A percentile compares a stretch with the other conserved stretches of the same genome.
These are phyloP conservation scores for Rhinophrynus dorsalis DNA, from an alignment of 2,797 vertebrate genomes.

Conservation along the genomic window DNA sequence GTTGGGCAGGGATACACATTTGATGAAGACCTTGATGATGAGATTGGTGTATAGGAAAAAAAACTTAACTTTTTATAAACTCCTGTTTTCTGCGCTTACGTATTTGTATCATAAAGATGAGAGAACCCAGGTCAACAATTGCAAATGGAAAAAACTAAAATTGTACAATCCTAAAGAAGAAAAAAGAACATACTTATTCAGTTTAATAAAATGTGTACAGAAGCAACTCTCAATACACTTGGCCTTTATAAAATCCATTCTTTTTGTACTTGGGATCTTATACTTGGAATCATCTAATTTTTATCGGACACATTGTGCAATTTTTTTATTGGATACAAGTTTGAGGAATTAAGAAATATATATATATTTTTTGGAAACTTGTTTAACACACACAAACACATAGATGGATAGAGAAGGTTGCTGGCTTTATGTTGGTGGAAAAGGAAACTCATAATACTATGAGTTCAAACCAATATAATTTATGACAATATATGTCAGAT, in stretches of 20 bases:
- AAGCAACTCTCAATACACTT: neutral
- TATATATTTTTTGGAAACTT: too few relatives aligned
- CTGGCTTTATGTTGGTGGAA: too few relatives aligned
- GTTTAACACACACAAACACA: too few relatives aligned
- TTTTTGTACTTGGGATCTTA: too few relatives aligned
- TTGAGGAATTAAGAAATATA: too few relatives aligned
- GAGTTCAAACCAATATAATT: too few relatives aligned
- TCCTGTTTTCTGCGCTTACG: neutral
- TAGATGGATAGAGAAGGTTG: too few relatives aligned
- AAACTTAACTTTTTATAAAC: neutral
- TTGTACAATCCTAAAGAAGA: neutral
- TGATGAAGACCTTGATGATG: slow-evolving; percentile 46
- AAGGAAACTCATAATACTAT: too few relatives aligned
- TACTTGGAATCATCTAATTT: too few relatives aligned
- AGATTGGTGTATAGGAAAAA: slow-evolving; percentile 41
- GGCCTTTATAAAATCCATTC: neutral
- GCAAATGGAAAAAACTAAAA: slow-evolving; percentile 13
- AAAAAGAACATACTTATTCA: neutral
- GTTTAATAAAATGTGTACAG: neutral
- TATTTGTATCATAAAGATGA: neutral
- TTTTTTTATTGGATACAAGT: too few relatives aligned
- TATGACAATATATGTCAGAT: too few relatives aligned
- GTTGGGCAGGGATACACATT: slow-evolving; percentile 35
- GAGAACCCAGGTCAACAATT: neutral
- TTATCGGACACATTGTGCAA: too few relatives aligned